Evolutionary conservation across 2,113 vertebrate species (phyloP).

Genomic region (Amblyopsis rosae): DNA sequence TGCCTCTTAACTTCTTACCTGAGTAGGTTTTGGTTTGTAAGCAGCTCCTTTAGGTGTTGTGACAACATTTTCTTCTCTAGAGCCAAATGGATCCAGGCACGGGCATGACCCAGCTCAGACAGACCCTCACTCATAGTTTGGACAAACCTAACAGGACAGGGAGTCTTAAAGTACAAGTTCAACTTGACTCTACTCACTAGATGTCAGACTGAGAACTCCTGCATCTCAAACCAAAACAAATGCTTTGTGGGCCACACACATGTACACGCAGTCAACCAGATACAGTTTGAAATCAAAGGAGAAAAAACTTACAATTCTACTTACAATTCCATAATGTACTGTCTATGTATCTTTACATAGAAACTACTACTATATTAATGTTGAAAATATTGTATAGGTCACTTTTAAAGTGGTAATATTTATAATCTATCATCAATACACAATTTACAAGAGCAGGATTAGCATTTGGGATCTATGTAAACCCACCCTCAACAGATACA

Average conservation of each 20-base stretch:
- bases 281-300: too few relatives aligned
- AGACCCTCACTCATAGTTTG: slow-evolving; percentile 94
- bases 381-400: too few relatives aligned
- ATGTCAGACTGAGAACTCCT: too few relatives aligned
- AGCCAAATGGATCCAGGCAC: slow-evolving; percentile 94
- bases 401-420: too few relatives aligned
- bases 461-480: background rate
- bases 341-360: too few relatives aligned
- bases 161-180: background rate
- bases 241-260: too few relatives aligned
- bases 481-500: background rate
- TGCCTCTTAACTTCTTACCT: slow-evolving; percentile 37
- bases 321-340: too few relatives aligned
- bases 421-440: background rate
- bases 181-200: too few relatives aligned
- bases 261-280: too few relatives aligned
- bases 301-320: too few relatives aligned
- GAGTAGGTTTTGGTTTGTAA: slow-evolving; percentile 81
- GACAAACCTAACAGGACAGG: slow-evolving; percentile 81
- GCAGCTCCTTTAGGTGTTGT: slow-evolving; percentile 93
- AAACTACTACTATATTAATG: too few relatives aligned
- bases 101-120: slow-evolving; percentile 90
- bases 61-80: slow-evolving; percentile 96
- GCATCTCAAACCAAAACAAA: too few relatives aligned
- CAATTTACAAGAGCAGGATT: background rate